Evolutionary conservation across 2,888 invertebrate genomes (phyloP), one percentile per base, ranked within the genome.

Genomic region (Stramonita haemastoma): DNA sequence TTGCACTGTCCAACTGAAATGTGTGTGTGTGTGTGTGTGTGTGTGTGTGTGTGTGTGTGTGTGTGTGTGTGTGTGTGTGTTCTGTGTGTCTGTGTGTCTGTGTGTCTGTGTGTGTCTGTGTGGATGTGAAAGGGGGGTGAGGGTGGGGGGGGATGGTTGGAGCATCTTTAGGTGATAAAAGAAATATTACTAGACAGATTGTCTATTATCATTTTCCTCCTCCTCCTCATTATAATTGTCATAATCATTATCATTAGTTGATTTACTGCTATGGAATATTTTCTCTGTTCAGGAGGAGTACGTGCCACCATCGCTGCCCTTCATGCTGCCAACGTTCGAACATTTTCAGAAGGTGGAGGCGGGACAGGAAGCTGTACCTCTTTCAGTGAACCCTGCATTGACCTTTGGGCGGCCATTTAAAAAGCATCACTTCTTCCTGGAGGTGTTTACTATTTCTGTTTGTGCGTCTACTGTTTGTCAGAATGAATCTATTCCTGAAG

Each of bases 401-500:
- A 5, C 36, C 8, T 90, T 90, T 90, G 87, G 87, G 91, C 70
- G 87, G 70, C 8, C 88, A 90, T 46, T 85, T 57, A 83, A 94
- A 93, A 66, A 73, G 32, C 46, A 93, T 81, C 94, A 94, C 91
- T 95, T 94, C 88, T 84, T 93, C 13, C 89, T 95, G 29, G 95
- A 95, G 93, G 94, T 94, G 8, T 56, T 73, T 1, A 26, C 15
- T n/a, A 46, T 36, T 86, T 56, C 77, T 70, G 13, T 88, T 56
- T 88, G 4, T 32, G 36, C 46, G 22, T 66, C 22, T 56, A 56
- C 46, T 60, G 73, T 26, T 19, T 73, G 15, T 19, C n/a, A 19
- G 22, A 8, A 17, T n/a, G 73, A 26, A 73, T n/a, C 22, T 73
- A n/a, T n/a, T n/a, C n/a, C n/a, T n/a, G n/a, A n/a, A n/a, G n/a